Evolutionary conservation across 2,888 invertebrate genomes (phyloP).

Genomic region (Drosophila picticornis): DNA sequence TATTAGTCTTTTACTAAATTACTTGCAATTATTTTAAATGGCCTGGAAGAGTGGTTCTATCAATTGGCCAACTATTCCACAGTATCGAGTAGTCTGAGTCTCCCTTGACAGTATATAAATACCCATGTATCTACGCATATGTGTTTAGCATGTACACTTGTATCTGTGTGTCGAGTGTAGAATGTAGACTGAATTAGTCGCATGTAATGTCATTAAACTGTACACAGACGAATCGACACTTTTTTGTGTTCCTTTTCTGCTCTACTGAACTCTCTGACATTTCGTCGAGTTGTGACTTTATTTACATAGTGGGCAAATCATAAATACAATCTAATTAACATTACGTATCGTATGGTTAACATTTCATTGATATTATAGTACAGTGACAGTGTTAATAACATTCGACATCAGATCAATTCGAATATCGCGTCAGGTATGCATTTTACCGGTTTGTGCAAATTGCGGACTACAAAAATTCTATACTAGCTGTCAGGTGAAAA

Average conservation of each 20-base stretch:
- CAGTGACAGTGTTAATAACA: neutral
- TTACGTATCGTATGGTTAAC: neutral
- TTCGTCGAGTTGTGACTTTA: neutral
- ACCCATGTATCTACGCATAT: neutral
- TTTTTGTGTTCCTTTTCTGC: neutral
- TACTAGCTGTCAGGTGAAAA: conserved; percentile 26
- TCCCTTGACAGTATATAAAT: conserved; percentile 1
- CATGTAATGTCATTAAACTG: conserved; percentile 25
- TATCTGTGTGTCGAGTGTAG: neutral
- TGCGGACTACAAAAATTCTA: neutral
- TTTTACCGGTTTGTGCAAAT: conserved; percentile 5
- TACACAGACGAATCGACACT: conserved; percentile 1
- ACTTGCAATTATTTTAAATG: neutral
- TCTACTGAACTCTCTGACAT: neutral
- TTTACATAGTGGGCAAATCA: neutral
- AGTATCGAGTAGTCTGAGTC: neutral
- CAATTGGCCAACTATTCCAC: neutral
- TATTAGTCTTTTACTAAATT: neutral
- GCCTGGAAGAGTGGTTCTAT: neutral
- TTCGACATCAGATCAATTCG: neutral
- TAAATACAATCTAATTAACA: neutral
- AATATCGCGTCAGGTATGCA: neutral
- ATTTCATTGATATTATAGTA: neutral
- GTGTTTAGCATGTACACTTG: neutral
- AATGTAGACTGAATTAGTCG: conserved; percentile 18